These are phyloP conservation scores for Oryzias melastigma DNA, from an alignment of 2,113 vertebrate species.

Conservation along the genomic window DNA sequence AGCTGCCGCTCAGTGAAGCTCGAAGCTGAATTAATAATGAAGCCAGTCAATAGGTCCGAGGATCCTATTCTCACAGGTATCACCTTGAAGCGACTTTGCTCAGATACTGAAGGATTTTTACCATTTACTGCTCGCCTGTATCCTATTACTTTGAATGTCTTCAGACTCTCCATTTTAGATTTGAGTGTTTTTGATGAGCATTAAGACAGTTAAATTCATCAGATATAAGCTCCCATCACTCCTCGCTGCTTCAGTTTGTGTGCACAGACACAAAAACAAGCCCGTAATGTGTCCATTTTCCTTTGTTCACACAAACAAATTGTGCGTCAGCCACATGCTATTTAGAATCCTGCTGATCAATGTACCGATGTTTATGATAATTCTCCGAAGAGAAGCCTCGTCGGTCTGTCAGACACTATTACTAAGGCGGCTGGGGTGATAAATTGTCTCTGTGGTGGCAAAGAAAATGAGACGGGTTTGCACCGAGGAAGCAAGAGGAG, in stretches of 20 bases:
- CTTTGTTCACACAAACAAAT: conserved; percentile 69
- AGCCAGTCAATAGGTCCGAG: conserved; percentile 73
- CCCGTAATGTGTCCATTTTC: conserved; percentile 59
- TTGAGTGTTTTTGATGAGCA: conserved; percentile 16
- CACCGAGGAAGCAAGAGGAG: too few species aligned
- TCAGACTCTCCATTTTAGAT: conserved; percentile 23
- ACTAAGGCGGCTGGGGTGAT: conserved; percentile 48
- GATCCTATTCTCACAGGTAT: conserved; percentile 71
- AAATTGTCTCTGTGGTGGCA: conserved; percentile 55
- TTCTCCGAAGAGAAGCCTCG: conserved; percentile 59
- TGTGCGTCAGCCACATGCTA: conserved; percentile 67
- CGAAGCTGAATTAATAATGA: conserved; percentile 81
- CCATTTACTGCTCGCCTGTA: conserved; percentile 48
- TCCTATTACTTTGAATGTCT: conserved; percentile 35
- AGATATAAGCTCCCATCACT: too few species aligned
- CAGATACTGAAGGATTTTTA: conserved; percentile 43
- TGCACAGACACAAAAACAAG: too few species aligned
- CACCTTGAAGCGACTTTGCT: conserved; percentile 79
- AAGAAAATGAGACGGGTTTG: conserved; percentile 49
- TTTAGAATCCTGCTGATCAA: conserved; percentile 71
- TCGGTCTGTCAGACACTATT: conserved; percentile 77
- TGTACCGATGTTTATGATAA: conserved; percentile 67
- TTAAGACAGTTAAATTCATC: conserved; percentile 44
- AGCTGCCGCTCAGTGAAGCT: conserved; percentile 67
- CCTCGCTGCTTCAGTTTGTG: too few species aligned